A percentile compares a stretch with the other conserved stretches of the same genome.
phyloP scores from a whole-genome alignment of 2,888 invertebrate genomes.

The Noctua fimbriata region DNA sequence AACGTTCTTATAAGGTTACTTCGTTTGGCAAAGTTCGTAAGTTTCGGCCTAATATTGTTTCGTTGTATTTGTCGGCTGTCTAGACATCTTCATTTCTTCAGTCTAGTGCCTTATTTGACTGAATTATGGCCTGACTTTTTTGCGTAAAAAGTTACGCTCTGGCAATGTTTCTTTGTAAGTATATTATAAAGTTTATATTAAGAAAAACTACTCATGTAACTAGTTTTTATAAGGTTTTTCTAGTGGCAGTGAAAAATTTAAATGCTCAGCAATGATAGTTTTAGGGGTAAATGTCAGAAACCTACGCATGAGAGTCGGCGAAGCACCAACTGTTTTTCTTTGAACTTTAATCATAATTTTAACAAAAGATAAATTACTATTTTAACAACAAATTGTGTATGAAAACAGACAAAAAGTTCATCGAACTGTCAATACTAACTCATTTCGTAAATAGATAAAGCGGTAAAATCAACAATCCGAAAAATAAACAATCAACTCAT shows the following conservation, averaged over 20 bases:
- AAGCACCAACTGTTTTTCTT: neutral
- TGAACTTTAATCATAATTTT: neutral
- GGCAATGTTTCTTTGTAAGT: constrained; percentile 10
- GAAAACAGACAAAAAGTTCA: neutral
- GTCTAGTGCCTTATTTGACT: constrained; percentile 54
- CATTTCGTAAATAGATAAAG: constrained; percentile 6
- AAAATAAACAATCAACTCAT: constrained; percentile 42
- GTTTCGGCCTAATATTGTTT: constrained; percentile 27
- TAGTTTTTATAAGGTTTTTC: neutral
- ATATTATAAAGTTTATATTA: constrained; percentile 14
- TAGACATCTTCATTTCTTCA: constrained; percentile 57
- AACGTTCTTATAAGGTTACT: constrained; percentile 19
- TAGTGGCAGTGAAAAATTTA: neutral
- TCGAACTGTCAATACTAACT: neutral
- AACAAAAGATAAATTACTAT: neutral
- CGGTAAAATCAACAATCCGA: constrained; percentile 18
- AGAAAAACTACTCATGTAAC: neutral
- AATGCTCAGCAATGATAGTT: neutral
- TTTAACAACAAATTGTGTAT: neutral
- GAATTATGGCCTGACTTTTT: constrained; percentile 41
- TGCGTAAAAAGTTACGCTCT: neutral
- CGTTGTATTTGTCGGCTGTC: constrained; percentile 43
- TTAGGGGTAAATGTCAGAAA: neutral
- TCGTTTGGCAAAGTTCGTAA: constrained; percentile 19
- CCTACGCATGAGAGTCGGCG: neutral